Evolutionary conservation across 2,888 invertebrate species (phyloP).

Genomic region (Athalia circularis): DNA sequence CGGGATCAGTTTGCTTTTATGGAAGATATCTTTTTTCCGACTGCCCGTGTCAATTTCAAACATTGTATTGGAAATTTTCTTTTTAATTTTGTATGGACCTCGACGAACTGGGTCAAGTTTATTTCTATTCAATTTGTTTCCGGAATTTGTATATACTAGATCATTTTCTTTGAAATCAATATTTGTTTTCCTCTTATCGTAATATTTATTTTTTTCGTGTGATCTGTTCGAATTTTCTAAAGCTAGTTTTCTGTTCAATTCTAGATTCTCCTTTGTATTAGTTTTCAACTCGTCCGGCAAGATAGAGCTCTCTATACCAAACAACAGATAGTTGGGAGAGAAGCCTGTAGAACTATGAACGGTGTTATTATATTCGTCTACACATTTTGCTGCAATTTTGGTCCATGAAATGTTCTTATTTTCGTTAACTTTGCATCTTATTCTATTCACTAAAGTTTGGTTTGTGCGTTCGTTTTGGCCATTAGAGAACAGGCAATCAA

Average conservation of each 20-base stretch:
- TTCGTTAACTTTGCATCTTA: slow-evolving; percentile 52
- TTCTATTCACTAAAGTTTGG: slow-evolving; percentile 32
- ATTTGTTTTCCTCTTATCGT: slow-evolving; percentile 47
- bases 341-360: slow-evolving; percentile 49
- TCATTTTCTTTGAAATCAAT: slow-evolving; percentile 50
- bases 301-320: slow-evolving; percentile 41
- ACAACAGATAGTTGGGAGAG: slow-evolving; percentile 49
- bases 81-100: slow-evolving; percentile 50
- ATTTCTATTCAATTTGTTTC: slow-evolving; percentile 52
- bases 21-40: slow-evolving; percentile 51
- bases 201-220: slow-evolving; percentile 51
- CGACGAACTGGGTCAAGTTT: slow-evolving; percentile 51
- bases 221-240: slow-evolving; percentile 47
- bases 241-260: slow-evolving; percentile 39
- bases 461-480: too few species aligned
- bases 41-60: slow-evolving; percentile 47
- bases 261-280: slow-evolving; percentile 30
- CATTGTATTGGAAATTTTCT: slow-evolving; percentile 50
- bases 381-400: slow-evolving; percentile 51
- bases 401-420: slow-evolving; percentile 50
- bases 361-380: slow-evolving; percentile 52
- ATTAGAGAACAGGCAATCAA: slow-evolving; percentile 49
- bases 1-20: slow-evolving; percentile 47
- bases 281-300: slow-evolving; percentile 34
- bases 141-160: slow-evolving; percentile 52